These are phyloP conservation scores for Drosophila busckii DNA, from an alignment of 1,140 invertebrate species.

Conservation along the genomic window DNA sequence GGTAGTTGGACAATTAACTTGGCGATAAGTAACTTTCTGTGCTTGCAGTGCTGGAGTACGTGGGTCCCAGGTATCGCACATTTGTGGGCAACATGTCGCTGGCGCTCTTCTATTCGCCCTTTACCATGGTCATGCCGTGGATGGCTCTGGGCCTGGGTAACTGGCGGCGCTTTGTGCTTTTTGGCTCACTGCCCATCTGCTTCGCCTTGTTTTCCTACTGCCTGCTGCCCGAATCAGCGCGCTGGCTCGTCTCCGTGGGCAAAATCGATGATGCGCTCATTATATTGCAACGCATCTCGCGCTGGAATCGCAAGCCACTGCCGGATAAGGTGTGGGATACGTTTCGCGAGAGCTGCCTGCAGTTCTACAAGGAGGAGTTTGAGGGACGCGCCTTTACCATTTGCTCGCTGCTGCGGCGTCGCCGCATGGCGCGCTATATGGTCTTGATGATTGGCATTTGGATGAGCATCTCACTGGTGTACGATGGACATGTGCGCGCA, in stretches of 20 bases:
- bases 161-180: slow-evolving; percentile 85
- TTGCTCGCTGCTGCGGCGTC: slow-evolving; percentile 86
- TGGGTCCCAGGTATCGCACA: slow-evolving; percentile 90
- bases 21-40: neutral
- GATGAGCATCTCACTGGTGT: slow-evolving; percentile 92
- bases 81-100: slow-evolving; percentile 93
- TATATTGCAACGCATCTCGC: slow-evolving; percentile 88
- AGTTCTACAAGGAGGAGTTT: slow-evolving; percentile 83
- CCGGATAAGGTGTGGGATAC: slow-evolving; percentile 85
- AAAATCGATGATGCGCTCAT: slow-evolving; percentile 86
- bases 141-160: slow-evolving; percentile 85
- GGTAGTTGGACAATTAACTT: slow-evolving; percentile 38
- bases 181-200: slow-evolving; percentile 84
- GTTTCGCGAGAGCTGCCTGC: slow-evolving; percentile 80
- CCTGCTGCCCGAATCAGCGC: slow-evolving; percentile 89
- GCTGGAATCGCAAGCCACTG: slow-evolving; percentile 86
- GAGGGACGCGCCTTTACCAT: slow-evolving; percentile 85
- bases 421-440: slow-evolving; percentile 85
- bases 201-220: slow-evolving; percentile 85
- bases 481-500: slow-evolving; percentile 92
- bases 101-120: slow-evolving; percentile 90
- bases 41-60: slow-evolving; percentile 88
- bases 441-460: slow-evolving; percentile 88
- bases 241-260: slow-evolving; percentile 91
- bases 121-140: slow-evolving; percentile 87